Evolutionary conservation across 2,888 invertebrate genomes (phyloP).

Genomic region (Hipparchia sbordonii): DNA sequence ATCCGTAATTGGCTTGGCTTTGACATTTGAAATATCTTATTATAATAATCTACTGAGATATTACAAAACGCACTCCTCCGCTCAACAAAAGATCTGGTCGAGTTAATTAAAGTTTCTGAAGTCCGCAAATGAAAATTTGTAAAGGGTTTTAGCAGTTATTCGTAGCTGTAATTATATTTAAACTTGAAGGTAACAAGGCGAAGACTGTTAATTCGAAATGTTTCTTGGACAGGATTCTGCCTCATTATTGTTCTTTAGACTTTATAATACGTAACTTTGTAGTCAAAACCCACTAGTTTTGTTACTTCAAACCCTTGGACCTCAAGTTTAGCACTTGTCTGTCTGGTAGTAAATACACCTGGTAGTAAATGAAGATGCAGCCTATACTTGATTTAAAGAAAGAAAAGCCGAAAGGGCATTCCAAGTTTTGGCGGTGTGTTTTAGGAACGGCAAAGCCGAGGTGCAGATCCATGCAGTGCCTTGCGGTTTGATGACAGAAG

Average conservation of each 20-base stretch:
- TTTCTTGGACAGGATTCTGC: slow-evolving; percentile 8
- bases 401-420: too few relatives aligned
- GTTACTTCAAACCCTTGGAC: not conserved
- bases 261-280: not conserved
- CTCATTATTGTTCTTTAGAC: not conserved
- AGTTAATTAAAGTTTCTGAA: slow-evolving; percentile 28
- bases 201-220: slow-evolving; percentile 19
- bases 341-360: too few relatives aligned
- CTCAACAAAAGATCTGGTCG: slow-evolving; percentile 25
- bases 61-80: slow-evolving; percentile 17
- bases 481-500: too few relatives aligned
- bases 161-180: slow-evolving; percentile 23
- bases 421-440: too few relatives aligned
- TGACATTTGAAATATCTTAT: slow-evolving; percentile 19
- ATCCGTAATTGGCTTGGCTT: slow-evolving; percentile 3
- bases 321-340: too few relatives aligned
- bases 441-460: too few relatives aligned
- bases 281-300: not conserved
- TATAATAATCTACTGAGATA: slow-evolving; percentile 20
- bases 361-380: too few relatives aligned
- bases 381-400: too few relatives aligned
- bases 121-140: slow-evolving; percentile 26
- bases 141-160: slow-evolving; percentile 28
- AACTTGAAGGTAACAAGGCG: slow-evolving; percentile 25
- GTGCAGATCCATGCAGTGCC: too few relatives aligned